These are phyloP conservation scores for Periophthalmodon schlosseri DNA, from an alignment of 2,113 vertebrate genomes.

Conservation along the genomic window DNA sequence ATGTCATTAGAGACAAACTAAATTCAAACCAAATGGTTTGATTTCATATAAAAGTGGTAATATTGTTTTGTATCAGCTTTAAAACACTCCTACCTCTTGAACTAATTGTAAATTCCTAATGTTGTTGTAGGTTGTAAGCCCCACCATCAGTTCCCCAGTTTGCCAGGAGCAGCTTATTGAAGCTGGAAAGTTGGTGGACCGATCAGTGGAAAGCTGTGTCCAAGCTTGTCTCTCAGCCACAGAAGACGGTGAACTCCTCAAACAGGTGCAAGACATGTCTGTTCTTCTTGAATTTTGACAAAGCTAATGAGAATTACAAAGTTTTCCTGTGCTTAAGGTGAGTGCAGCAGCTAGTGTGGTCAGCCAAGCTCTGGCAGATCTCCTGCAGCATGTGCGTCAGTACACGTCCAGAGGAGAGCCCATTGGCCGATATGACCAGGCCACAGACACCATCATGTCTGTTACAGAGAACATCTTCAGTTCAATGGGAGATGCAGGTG, in stretches of 20 bases:
- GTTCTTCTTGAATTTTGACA: neutral
- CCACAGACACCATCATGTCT: constrained; percentile 98
- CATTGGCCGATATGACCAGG: constrained; percentile 98
- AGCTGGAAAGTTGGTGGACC: constrained; percentile 94
- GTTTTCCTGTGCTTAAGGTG: constrained; percentile 53
- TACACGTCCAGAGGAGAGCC: constrained; percentile 93
- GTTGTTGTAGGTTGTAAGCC: constrained; percentile 89
- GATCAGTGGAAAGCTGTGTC: constrained; percentile 94
- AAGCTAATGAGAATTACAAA: constrained; percentile 6
- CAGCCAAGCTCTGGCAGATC: constrained; percentile 90
- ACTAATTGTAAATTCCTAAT: neutral
- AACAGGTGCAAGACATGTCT: constrained; percentile 81
- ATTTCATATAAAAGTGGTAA: neutral
- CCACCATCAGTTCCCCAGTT: constrained; percentile 95
- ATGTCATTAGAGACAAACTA: neutral
- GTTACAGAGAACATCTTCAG: constrained; percentile 98
- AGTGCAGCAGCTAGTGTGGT: constrained; percentile 88
- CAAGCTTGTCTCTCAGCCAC: constrained; percentile 93
- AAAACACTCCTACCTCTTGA: neutral
- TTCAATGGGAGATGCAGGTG: constrained; percentile 98
- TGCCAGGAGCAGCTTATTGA: constrained; percentile 98
- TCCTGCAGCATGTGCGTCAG: constrained; percentile 94
- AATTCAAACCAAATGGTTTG: neutral
- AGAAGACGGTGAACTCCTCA: constrained; percentile 87
- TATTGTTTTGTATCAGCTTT: neutral